Evolutionary conservation across 2,113 vertebrate species (phyloP).

Genomic region (Crotalus tigris): DNA sequence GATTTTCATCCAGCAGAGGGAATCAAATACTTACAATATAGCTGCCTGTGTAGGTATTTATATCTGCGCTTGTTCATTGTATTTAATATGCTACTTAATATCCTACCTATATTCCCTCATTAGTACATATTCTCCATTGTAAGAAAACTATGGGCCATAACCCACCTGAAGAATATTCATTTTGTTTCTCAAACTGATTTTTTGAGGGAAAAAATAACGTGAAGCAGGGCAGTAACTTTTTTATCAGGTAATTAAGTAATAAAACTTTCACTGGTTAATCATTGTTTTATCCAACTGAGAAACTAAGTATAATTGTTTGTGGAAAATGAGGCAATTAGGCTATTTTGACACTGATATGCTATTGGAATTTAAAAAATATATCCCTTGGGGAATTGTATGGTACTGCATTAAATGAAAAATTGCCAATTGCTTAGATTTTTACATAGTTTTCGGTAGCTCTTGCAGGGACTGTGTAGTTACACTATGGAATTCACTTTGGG

Average conservation of each 20-base stretch:
- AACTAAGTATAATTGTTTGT: neutral
- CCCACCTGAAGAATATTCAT: neutral
- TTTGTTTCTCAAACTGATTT: neutral
- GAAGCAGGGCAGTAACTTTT: neutral
- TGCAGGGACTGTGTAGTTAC: neutral
- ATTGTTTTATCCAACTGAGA: neutral
- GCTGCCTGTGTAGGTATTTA: neutral
- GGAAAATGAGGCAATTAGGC: neutral
- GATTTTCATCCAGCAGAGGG: constrained; percentile 52
- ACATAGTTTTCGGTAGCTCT: neutral
- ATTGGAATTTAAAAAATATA: neutral
- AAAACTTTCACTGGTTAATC: neutral
- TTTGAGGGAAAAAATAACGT: neutral
- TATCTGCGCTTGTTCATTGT: neutral
- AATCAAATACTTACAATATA: neutral
- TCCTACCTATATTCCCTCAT: neutral
- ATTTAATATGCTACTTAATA: neutral
- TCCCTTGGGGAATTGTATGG: neutral
- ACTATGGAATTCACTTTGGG: neutral
- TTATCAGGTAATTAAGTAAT: neutral
- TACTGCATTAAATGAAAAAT: neutral
- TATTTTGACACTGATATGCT: neutral
- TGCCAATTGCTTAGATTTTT: neutral
- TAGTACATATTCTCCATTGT: neutral
- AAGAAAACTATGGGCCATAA: neutral